Evolutionary conservation across 2,113 vertebrate genomes (phyloP), one percentile per base, ranked within the genome.

Genomic region (Macrotus californicus): DNA sequence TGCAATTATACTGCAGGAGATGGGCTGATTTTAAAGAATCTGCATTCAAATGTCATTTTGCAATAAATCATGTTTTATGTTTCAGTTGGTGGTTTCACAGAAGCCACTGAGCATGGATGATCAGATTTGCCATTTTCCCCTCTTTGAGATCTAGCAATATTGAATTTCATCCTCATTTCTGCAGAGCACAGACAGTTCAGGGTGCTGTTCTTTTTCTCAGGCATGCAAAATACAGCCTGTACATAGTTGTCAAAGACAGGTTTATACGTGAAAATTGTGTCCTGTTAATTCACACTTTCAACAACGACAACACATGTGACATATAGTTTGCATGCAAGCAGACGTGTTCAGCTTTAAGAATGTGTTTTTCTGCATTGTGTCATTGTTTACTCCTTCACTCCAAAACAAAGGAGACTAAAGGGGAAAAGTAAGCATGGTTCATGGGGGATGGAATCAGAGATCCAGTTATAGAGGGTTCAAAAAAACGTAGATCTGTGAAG

Each of bases 311-410:
- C 92, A 94, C 75, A 87, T 52, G 43, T 10, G 54, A 87, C 93
- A 95, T 34, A 87, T 81, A 77, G 83, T 46, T 81, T 67, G 80
- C 86, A 73, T 24, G 54, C 96, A 96, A 77, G 83, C 69, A 93
- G 84, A 61, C 0, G 6, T 64, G 82, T 82, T 95, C 12, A 21
- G 64, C 46, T 80, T 89, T 79, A 70, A 69, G 76, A 89, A 75
- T 39, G 75, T 76, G 48, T 89, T 87, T 93, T 83, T 85, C 67
- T 84, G 56, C 41, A 26, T 15, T 16, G 48, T 77, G 52, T 56
- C 90, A 48, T 72, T 56, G 29, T 73, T 92, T 29, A 36, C 10
- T n/a, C 66, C 46, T 69, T 84, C 14, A 15, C 48, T 82, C 69
- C 67, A 29, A 93, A 90, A 66, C 70, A 82, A 88, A 84, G 87